Evolutionary conservation across 2,888 invertebrate species (phyloP).

Genomic region (Agrotis segetum): DNA sequence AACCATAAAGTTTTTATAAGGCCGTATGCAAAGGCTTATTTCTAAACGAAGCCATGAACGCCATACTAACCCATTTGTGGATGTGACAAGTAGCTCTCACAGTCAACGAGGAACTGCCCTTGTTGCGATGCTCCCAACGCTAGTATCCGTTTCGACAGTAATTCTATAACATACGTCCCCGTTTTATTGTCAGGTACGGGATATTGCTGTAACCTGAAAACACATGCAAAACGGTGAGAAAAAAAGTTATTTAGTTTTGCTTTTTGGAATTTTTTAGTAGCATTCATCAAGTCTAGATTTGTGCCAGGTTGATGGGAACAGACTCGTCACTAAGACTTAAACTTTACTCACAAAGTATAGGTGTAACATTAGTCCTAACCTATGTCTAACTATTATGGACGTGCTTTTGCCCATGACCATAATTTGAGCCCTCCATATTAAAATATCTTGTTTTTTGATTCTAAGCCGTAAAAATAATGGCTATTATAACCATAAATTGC

Average conservation of each 20-base stretch:
- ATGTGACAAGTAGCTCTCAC: slow-evolving; percentile 97
- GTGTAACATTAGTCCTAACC: neutral
- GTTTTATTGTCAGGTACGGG: slow-evolving; percentile 97
- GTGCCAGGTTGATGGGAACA: no score
- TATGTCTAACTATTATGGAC: neutral
- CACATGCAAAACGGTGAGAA: neutral
- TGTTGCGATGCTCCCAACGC: slow-evolving; percentile 96
- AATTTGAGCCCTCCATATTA: no score
- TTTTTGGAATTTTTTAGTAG: neutral
- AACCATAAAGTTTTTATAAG: no score
- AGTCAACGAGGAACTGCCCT: slow-evolving; percentile 98
- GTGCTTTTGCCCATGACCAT: no score
- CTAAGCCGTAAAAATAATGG: neutral
- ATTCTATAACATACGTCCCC: slow-evolving; percentile 97
- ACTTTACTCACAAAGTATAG: neutral
- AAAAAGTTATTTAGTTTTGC: no score
- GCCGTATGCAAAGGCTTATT: no score
- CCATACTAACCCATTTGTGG: slow-evolving; percentile 92
- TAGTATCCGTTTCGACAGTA: slow-evolving; percentile 95
- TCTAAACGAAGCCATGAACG: neutral
- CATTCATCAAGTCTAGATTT: neutral
- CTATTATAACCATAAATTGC: neutral
- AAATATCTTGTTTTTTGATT: no score
- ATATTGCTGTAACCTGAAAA: slow-evolving; percentile 94
- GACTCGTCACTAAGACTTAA: neutral